Base-by-base conservation (phyloP, 1,140 invertebrate species). In the Ostrea denselamellosa region DNA sequence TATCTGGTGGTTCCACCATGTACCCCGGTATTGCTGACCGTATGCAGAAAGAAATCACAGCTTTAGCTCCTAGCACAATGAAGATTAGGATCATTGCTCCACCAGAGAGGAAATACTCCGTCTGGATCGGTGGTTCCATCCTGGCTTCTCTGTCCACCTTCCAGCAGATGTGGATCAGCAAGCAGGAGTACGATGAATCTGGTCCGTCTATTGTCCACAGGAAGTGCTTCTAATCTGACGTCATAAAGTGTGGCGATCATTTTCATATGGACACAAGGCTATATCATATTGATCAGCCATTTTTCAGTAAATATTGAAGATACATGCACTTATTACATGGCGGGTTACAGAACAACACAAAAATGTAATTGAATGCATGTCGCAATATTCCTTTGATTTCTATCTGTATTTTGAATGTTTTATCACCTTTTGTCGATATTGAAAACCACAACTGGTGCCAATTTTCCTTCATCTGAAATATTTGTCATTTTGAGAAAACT, bases 111-210 rank as follows among this genome's bases (percentile, higher is more conserved):
- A 98, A 98, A 95, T 98, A 98, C 96, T 93, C 93, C 34, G 93
- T 93, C 58, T 93, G 93, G 93, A 92, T 92, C 58, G 94, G 94
- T 89, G 94, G 94, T 62, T 96, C 96, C 86, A 96, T 95, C 91
- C 89, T 95, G 71, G 95, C 94, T 82, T 95, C 95, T 68, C 92
- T 95, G 54, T 97, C 97, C 92, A 95, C 95, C 89, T 95, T 95
- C 93, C 95, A 95, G 90, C 94, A 95, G 92, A 95, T 95, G 95
- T 98, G 98, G 98, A 98, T 99, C 96, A 98, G 97, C 93, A 98
- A 98, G 95, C 97, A 98, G 95, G 98, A 98, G 95, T 98, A 98
- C 95, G 98, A 98, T 95, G 98, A 98, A 95, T 98, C 97, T 93
- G 98, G 98, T 91, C 98, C 98, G 90, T 97, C 97, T 88, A 98